phyloP scores from a whole-genome alignment of 2,797 vertebrate species.

The Scolopax rusticola region DNA sequence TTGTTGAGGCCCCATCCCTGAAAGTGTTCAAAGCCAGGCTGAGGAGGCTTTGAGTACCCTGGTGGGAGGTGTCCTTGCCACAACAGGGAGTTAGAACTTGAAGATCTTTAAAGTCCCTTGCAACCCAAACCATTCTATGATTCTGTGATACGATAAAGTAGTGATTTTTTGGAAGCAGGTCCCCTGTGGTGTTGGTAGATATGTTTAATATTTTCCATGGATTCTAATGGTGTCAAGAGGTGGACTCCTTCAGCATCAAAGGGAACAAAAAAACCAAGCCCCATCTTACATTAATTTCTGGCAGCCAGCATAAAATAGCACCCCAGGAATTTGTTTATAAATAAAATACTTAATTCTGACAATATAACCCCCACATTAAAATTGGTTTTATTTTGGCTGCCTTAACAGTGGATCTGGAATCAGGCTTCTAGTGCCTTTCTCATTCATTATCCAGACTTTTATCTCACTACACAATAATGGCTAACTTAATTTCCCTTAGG shows the following conservation, averaged over 20 bases:
- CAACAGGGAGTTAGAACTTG: background rate
- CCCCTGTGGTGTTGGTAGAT: background rate
- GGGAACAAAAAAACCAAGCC: background rate
- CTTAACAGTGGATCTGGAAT: background rate
- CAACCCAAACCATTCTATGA: background rate
- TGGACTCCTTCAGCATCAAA: background rate
- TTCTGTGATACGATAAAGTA: background rate
- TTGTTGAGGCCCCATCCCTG: background rate
- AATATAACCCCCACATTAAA: background rate
- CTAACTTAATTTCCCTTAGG: background rate
- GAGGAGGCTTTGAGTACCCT: background rate
- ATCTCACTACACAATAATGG: background rate
- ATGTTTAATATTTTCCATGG: background rate
- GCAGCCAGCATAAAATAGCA: background rate
- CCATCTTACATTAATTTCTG: background rate
- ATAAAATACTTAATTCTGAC: background rate
- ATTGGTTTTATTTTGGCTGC: background rate
- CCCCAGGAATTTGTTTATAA: background rate
- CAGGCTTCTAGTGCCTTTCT: background rate
- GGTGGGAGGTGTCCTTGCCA: background rate
- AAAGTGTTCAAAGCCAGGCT: background rate
- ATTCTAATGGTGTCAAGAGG: background rate
- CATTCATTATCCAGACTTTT: background rate
- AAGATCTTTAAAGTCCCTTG: background rate
- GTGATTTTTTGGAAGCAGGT: background rate